Percentiles rank a stretch among this genome's conserved stretches.
These are phyloP conservation scores for Garra rufa DNA, from an alignment of 2,113 vertebrate species.

Conservation along the genomic window DNA sequence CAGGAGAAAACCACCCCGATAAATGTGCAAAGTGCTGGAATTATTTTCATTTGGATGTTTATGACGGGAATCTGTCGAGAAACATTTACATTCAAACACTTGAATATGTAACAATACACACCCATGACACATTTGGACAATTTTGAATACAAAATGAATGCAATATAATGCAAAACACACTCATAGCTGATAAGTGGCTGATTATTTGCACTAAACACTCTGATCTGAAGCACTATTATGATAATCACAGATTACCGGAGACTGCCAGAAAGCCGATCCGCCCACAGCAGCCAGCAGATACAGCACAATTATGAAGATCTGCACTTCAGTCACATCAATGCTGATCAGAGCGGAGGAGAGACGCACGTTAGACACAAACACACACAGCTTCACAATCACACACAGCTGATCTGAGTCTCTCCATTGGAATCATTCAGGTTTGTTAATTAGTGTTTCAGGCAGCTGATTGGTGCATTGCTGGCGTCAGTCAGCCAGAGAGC, in stretches of 20 bases:
- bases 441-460: conserved; percentile 46
- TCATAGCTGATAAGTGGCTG: not conserved
- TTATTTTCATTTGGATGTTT: conserved; percentile 95
- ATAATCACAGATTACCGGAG: conserved; percentile 84
- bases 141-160: too few relatives aligned
- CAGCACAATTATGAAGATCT: conserved; percentile 99
- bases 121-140: not conserved
- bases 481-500: conserved; percentile 35
- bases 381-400: not conserved
- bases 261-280: conserved; percentile 98
- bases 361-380: conserved; percentile 67
- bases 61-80: conserved; percentile 88
- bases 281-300: conserved; percentile 98
- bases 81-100: not conserved
- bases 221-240: not conserved
- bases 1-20: conserved; percentile 94
- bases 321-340: conserved; percentile 99
- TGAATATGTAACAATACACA: not conserved
- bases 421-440: not conserved
- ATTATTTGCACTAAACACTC: not conserved
- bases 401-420: not conserved
- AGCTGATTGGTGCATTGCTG: conserved; percentile 57
- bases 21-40: conserved; percentile 93
- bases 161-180: not conserved
- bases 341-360: conserved; percentile 82